phyloP scores from a whole-genome alignment of 2,888 invertebrate species.

The Spialia ferax region DNA sequence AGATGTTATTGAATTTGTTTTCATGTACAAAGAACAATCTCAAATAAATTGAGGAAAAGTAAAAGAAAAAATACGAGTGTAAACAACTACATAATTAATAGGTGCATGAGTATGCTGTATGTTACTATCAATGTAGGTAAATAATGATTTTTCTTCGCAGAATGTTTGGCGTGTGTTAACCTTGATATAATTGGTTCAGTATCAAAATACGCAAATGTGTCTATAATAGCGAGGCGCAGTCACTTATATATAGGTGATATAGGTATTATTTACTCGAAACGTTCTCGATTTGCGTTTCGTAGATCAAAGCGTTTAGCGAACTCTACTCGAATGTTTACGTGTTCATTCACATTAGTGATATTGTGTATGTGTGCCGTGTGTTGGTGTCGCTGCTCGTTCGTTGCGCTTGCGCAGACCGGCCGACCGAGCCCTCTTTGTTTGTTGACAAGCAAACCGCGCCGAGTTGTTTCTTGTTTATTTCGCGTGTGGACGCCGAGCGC shows the following conservation, averaged over 20 bases:
- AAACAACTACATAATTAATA: background rate
- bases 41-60: background rate
- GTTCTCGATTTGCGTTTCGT: slow-evolving; percentile 41
- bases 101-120: too few relatives aligned
- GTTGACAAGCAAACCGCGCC: slow-evolving; percentile 76
- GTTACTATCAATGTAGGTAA: slow-evolving; percentile 11
- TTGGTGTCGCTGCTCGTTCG: slow-evolving; percentile 56
- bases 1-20: background rate
- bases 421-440: slow-evolving; percentile 82
- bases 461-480: slow-evolving; percentile 53
- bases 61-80: background rate
- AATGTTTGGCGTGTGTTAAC: slow-evolving; percentile 37
- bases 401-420: slow-evolving; percentile 64
- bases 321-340: slow-evolving; percentile 70
- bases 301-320: slow-evolving; percentile 48
- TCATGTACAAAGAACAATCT: background rate
- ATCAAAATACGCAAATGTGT: slow-evolving; percentile 38
- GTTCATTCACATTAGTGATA: slow-evolving; percentile 73
- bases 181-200: slow-evolving; percentile 46
- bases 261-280: slow-evolving; percentile 20
- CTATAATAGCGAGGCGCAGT: background rate
- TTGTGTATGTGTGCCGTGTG: slow-evolving; percentile 57
- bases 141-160: slow-evolving; percentile 29
- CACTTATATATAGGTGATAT: background rate
- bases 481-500: slow-evolving; percentile 64